Conservation (phyloP, 1,140 invertebrate species). For the Coelopa frigida region DNA sequence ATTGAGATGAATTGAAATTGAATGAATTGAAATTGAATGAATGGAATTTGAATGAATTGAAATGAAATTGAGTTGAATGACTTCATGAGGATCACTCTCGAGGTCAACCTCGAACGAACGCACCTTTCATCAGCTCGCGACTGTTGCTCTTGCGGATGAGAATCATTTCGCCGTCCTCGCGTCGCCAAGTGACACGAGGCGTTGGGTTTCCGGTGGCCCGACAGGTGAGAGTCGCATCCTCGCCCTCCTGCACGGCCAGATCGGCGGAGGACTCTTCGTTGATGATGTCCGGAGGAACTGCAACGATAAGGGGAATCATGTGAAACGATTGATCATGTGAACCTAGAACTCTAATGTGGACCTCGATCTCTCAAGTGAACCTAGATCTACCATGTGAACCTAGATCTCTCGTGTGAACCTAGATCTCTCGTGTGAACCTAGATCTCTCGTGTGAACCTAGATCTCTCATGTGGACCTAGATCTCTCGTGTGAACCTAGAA, state of each 20-base stretch:
- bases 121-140: conserved; percentile 58
- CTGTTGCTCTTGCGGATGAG: conserved; percentile 56
- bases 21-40: too few relatives aligned
- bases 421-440: too few relatives aligned
- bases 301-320: conserved; percentile 21
- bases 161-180: conserved; percentile 63
- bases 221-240: conserved; percentile 75
- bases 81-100: conserved; percentile 6
- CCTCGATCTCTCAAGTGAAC: too few relatives aligned
- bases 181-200: conserved; percentile 63
- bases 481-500: too few relatives aligned
- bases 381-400: too few relatives aligned
- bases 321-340: too few relatives aligned
- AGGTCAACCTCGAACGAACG: neutral
- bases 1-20: too few relatives aligned
- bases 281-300: conserved; percentile 70
- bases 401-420: too few relatives aligned
- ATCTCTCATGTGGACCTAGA: too few relatives aligned
- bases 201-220: conserved; percentile 64
- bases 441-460: too few relatives aligned
- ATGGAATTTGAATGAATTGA: conserved; percentile 4
- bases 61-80: conserved; percentile 9
- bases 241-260: conserved; percentile 68
- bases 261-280: conserved; percentile 71
- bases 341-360: too few relatives aligned